Evolutionary conservation across 1,140 invertebrate genomes (phyloP).

Genomic region (Pseudomyrmex gracilis): DNA sequence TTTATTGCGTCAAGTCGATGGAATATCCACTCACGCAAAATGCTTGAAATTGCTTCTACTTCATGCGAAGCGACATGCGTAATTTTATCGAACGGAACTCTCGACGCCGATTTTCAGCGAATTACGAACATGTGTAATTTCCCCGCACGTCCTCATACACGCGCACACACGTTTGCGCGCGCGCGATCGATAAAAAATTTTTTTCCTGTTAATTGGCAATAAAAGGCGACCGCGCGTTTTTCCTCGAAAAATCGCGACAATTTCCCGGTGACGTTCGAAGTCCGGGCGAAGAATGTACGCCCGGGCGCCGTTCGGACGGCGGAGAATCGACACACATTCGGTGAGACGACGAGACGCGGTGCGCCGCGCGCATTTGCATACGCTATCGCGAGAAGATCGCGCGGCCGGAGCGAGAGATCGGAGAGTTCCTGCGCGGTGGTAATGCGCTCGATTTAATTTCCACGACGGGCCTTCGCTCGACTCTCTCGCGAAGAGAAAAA

Average conservation of each 20-base stretch:
- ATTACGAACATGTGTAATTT: neutral
- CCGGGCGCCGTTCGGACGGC: neutral
- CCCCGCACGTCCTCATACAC: neutral
- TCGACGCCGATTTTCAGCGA: neutral
- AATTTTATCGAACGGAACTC: too few species aligned
- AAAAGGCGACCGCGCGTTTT: neutral
- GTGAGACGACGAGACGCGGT: conserved; percentile 17
- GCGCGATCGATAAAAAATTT: neutral
- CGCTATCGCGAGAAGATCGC: conserved; percentile 39
- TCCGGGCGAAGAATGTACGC: neutral
- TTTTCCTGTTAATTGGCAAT: neutral
- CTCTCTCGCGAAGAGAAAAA: too few species aligned
- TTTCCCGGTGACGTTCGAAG: conserved; percentile 21
- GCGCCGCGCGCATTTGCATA: conserved; percentile 27
- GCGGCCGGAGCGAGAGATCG: conserved; percentile 8
- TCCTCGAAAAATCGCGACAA: neutral
- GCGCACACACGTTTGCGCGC: too few species aligned
- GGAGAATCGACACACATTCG: conserved; percentile 30
- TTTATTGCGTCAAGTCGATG: neutral
- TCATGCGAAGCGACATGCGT: neutral
- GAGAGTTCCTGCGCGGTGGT: neutral
- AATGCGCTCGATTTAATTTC: conserved; percentile 58
- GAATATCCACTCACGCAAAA: neutral
- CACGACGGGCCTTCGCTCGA: neutral
- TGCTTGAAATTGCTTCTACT: neutral